Percentiles rank a stretch among this genome's conserved stretches.
phyloP scores from a whole-genome alignment of 30 jellyfish, hydroid and myxozoan genomes.

The Phacellophora camtschatica region DNA sequence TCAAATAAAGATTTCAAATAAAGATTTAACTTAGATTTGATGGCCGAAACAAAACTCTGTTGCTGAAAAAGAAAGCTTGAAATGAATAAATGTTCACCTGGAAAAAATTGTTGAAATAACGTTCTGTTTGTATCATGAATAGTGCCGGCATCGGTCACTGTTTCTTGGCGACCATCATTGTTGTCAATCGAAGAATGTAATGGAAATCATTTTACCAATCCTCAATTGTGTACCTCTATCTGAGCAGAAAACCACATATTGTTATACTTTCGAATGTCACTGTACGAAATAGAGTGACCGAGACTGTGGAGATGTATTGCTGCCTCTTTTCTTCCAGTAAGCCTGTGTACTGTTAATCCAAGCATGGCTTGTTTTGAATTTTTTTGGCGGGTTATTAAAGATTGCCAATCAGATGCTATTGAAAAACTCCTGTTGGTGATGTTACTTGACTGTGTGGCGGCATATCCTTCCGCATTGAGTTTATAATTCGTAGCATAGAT shows the following conservation, averaged over 20 bases:
- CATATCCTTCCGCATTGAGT: constrained; percentile 8
- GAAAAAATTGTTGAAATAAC: neutral
- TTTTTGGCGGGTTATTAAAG: neutral
- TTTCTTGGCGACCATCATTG: constrained; percentile 52
- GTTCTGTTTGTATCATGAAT: neutral
- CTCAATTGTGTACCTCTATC: neutral
- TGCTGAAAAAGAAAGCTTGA: neutral
- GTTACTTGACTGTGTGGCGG: neutral
- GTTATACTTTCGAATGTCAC: constrained; percentile 5
- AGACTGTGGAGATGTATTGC: constrained; percentile 19
- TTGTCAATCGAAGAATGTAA: constrained; percentile 15
- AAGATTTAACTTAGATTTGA: too few species aligned
- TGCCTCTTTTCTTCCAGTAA: constrained; percentile 52
- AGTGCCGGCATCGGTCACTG: constrained; percentile 16
- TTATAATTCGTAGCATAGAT: neutral
- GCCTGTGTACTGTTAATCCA: constrained; percentile 1
- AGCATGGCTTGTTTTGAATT: constrained; percentile 10
- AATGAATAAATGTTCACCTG: neutral
- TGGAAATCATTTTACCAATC: neutral
- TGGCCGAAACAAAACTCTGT: too few species aligned
- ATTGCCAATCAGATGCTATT: neutral
- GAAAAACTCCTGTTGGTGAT: neutral
- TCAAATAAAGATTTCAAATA: too few species aligned
- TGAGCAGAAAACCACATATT: neutral
- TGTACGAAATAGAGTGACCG: constrained; percentile 41